Evolutionary conservation across 2,797 vertebrate species (phyloP), one percentile per base, ranked within the genome.

Genomic region (Macropus fuliginosus): DNA sequence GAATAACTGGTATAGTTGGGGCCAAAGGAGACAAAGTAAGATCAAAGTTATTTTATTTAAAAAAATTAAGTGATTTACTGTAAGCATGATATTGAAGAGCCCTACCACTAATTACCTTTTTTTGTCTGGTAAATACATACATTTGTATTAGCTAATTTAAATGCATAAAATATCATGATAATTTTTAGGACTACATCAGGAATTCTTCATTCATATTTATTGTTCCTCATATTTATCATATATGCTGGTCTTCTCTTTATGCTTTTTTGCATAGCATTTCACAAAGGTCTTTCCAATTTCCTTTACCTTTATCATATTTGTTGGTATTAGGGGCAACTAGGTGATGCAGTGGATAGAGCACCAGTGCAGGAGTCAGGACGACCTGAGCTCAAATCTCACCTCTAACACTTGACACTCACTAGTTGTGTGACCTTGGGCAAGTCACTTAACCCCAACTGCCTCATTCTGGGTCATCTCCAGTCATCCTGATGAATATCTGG

Each of bases 11-110:
- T 92, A 99, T 99, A 98, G 98, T 98, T 97, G 99, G 99, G 59
- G 55, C 98, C 93, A 99, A 99, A 98, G 99, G 99, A 94, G 99
- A 99, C 96, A 98, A 98, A 98, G 99, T 99, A 98, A 99, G 99
- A 95, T 54, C 16, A 74, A 74, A 55, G 66, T 54, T 24, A 74
- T 91, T 46, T 59, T 91, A 21, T 54, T 55, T 54, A 14, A 9
- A 91, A 50, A 91, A 14, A 31, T 34, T 91, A 54, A 50, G 27
- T 87, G 6, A 46, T 50, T 46, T 87, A 46, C 24, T 87, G 27
- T 46, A 87, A 87, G 27, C 28, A 4, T 90, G 54, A 55, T 55
- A 14, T 34, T 31, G 29, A 34, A 52, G 11, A 91, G 4, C 21
- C 28, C 54, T 91, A 74, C 0, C 21, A 74, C 6, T 74, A 21